Conservation (phyloP, 1,140 invertebrate genomes). For the Scylla paramamosain region DNA sequence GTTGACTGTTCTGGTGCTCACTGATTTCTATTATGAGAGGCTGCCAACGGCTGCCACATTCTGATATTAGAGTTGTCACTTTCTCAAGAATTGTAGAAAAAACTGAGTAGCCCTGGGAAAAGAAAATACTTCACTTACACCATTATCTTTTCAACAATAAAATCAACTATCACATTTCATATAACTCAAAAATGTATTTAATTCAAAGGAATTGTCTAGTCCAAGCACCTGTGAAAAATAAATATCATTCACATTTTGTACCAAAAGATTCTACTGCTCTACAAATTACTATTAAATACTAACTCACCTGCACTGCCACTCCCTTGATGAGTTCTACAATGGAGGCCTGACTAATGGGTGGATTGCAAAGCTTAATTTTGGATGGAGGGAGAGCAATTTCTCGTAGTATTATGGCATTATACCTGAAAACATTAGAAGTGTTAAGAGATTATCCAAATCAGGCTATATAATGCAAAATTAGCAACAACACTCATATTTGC, state of each 20-base stretch:
- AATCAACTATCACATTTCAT: too few species aligned
- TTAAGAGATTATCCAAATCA: too few species aligned
- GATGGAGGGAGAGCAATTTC: conserved; percentile 87
- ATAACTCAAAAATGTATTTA: too few species aligned
- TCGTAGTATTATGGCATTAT: conserved; percentile 86
- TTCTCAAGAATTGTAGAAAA: conserved; percentile 73
- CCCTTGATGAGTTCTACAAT: conserved; percentile 87
- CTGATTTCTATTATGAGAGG: conserved; percentile 80
- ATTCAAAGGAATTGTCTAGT: too few species aligned
- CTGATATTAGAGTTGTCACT: conserved; percentile 78
- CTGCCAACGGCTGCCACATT: conserved; percentile 65
- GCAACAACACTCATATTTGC: too few species aligned
- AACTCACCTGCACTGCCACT: conserved; percentile 84
- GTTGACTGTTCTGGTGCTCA: conserved; percentile 85
- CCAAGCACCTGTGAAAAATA: not conserved
- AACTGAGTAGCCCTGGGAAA: conserved; percentile 67
- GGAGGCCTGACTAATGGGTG: conserved; percentile 81
- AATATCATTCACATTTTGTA: not conserved
- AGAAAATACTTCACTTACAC: not conserved
- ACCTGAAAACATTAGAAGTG: conserved; percentile 80
- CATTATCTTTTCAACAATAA: too few species aligned
- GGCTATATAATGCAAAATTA: too few species aligned
- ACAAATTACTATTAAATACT: not conserved
- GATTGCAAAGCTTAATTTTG: conserved; percentile 83
- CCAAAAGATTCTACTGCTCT: too few species aligned